These are phyloP conservation scores for Dipodomys ordii DNA, from an alignment of 2,113 vertebrate species.

Conservation along the genomic window DNA sequence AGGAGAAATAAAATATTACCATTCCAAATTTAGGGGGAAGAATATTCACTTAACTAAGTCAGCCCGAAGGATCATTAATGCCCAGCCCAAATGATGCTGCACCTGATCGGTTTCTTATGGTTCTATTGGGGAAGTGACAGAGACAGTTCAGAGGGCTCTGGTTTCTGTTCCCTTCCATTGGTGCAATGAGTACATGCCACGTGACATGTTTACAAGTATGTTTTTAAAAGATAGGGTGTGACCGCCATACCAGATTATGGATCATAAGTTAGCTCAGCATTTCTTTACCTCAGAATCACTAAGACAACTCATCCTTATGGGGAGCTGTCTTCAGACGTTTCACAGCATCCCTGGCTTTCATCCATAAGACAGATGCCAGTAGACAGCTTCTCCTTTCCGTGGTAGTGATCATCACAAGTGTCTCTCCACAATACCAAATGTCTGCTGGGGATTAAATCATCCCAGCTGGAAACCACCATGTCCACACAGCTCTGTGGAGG, in stretches of 20 bases:
- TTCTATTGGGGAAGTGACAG: neutral
- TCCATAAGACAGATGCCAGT: neutral
- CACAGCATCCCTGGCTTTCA: neutral
- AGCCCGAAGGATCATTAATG: neutral
- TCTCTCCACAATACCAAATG: neutral
- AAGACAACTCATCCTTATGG: neutral
- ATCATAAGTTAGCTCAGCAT: neutral
- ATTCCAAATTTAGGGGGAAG: neutral
- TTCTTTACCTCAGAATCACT: neutral
- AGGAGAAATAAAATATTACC: constrained; percentile 36
- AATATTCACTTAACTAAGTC: neutral
- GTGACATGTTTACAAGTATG: neutral
- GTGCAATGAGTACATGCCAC: neutral
- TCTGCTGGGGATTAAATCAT: neutral
- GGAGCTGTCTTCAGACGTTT: too few species aligned
- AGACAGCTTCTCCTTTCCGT: fast-evolving
- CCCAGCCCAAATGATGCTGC: neutral
- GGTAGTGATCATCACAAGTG: neutral
- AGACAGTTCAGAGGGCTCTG: neutral
- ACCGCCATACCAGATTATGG: neutral
- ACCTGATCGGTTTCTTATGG: neutral
- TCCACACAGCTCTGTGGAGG: neutral
- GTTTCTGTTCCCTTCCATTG: neutral
- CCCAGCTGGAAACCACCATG: neutral
- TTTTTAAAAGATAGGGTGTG: neutral